A percentile compares a stretch with the other conserved stretches of the same genome.
phyloP scores from a whole-genome alignment of 2,888 invertebrate genomes.

The Xestobium rufovillosum region DNA sequence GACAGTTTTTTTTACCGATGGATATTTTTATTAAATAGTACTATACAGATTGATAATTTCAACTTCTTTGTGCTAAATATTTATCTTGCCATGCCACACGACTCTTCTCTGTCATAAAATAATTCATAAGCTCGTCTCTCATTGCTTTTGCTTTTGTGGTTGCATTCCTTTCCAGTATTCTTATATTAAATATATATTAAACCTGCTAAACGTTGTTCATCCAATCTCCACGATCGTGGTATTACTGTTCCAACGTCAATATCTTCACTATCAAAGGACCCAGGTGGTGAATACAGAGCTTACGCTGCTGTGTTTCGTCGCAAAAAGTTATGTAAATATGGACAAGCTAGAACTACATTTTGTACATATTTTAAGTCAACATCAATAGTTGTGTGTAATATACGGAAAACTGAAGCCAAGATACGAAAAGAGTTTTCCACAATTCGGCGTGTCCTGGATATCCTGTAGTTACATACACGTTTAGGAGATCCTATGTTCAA shows the following conservation, averaged over 20 bases:
- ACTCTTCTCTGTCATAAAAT: too few species aligned
- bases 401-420: too few species aligned
- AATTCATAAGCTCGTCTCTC: too few species aligned
- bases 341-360: conserved; percentile 12
- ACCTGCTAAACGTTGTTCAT: conserved; percentile 11
- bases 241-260: conserved; percentile 12
- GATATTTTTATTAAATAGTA: conserved; percentile 8
- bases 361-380: conserved; percentile 11
- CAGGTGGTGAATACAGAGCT: conserved; percentile 12
- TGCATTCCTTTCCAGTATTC: conserved; percentile 13
- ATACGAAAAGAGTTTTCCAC: conserved; percentile 8
- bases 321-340: conserved; percentile 11
- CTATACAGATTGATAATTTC: conserved; percentile 11
- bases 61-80: conserved; percentile 12
- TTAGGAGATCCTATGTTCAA: conserved; percentile 13
- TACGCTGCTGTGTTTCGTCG: conserved; percentile 10
- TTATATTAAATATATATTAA: too few species aligned
- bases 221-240: conserved; percentile 9
- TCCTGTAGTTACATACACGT: conserved; percentile 10
- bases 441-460: conserved; percentile 8
- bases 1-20: neutral
- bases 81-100: too few species aligned
- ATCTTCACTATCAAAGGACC: conserved; percentile 12
- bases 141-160: too few species aligned
- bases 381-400: conserved; percentile 6